phyloP scores from a whole-genome alignment of 2,113 vertebrate genomes.

The Ageneiosus marmoratus region DNA sequence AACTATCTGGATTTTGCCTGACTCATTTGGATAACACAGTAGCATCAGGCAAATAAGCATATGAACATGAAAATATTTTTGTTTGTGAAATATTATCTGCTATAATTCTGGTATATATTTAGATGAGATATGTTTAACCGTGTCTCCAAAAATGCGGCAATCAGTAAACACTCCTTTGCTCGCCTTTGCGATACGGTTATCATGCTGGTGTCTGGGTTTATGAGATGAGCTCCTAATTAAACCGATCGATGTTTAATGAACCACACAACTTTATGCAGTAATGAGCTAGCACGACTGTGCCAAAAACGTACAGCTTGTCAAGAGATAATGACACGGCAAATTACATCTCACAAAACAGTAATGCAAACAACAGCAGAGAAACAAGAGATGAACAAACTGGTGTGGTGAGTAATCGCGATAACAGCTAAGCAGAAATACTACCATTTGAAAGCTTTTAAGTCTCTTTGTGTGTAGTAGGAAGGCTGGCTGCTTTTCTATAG shows the following conservation, averaged over 20 bases:
- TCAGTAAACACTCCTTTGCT: not conserved
- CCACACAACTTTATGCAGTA: slow-evolving; percentile 1
- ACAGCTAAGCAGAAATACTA: not conserved
- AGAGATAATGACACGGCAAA: not conserved
- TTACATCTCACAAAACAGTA: not conserved
- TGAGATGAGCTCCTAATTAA: slow-evolving; percentile 14
- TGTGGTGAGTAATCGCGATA: not conserved
- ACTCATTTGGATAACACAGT: no score
- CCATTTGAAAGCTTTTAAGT: not conserved
- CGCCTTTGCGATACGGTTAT: not conserved
- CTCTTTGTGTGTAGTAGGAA: not conserved
- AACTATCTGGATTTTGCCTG: no score
- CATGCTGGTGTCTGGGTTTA: not conserved
- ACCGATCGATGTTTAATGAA: slow-evolving; percentile 11
- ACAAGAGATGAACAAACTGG: not conserved
- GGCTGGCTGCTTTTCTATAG: not conserved
- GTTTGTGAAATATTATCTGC: not conserved
- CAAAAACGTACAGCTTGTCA: not conserved
- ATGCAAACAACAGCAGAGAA: not conserved
- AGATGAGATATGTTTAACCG: not conserved
- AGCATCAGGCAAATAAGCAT: no score
- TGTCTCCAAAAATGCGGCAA: not conserved
- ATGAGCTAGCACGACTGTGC: not conserved
- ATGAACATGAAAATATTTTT: not conserved
- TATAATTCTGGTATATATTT: not conserved